These are phyloP conservation scores for Nymphalis c-album DNA, from an alignment of 2,888 invertebrate genomes.

Conservation along the genomic window DNA sequence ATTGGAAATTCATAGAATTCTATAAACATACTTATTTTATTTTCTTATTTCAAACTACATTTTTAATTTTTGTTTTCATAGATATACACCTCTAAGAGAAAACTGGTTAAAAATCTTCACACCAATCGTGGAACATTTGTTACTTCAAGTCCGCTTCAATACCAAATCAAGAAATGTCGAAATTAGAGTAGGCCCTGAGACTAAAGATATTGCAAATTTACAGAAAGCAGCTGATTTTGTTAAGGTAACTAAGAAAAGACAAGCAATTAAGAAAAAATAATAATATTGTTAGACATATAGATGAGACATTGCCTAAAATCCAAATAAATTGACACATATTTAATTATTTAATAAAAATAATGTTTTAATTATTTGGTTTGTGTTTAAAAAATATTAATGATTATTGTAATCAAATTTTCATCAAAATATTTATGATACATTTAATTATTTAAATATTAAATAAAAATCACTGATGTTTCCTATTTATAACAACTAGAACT, in stretches of 20 bases:
- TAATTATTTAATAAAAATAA: too few relatives aligned
- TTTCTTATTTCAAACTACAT: not conserved
- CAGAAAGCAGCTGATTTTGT: constrained; percentile 99
- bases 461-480: too few relatives aligned
- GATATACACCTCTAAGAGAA: constrained; percentile 96
- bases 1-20: not conserved
- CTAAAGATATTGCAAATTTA: constrained; percentile 92
- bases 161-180: constrained; percentile 94
- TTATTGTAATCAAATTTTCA: too few relatives aligned
- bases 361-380: too few relatives aligned
- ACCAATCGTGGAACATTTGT: constrained; percentile 96
- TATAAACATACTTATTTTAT: not conserved
- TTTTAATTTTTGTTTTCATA: constrained; percentile 46
- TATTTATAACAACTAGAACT: too few relatives aligned
- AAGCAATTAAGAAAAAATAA: too few relatives aligned
- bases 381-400: too few relatives aligned
- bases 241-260: constrained; percentile 66
- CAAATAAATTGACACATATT: too few relatives aligned
- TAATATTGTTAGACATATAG: too few relatives aligned
- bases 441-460: too few relatives aligned
- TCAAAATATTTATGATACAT: too few relatives aligned
- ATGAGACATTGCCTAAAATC: too few relatives aligned
- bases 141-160: constrained; percentile 97
- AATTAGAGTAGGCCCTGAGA: constrained; percentile 87
- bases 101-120: constrained; percentile 98